These are phyloP conservation scores for Pararge aegeria DNA, from an alignment of 1,140 invertebrate genomes.

Conservation along the genomic window DNA sequence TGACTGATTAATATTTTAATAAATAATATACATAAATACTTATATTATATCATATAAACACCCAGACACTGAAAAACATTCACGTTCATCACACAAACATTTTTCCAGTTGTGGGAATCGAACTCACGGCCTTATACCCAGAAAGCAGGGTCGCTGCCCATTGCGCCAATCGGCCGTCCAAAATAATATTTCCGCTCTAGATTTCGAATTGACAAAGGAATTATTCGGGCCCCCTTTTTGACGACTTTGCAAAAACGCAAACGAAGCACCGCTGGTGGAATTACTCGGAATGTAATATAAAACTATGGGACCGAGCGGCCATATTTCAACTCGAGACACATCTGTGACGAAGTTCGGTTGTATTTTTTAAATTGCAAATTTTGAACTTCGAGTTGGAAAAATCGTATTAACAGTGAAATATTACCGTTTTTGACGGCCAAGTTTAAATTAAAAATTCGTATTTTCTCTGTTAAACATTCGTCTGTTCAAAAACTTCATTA, in stretches of 20 bases:
- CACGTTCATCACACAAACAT: too few species aligned
- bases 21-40: too few species aligned
- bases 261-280: conserved; percentile 10
- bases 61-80: too few species aligned
- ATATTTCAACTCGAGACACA: conserved; percentile 35
- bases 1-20: too few species aligned
- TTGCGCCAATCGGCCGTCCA: too few species aligned
- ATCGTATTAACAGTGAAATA: conserved; percentile 37
- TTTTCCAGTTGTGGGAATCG: too few species aligned
- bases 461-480: too few species aligned
- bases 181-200: too few species aligned
- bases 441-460: conserved; percentile 30
- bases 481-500: too few species aligned
- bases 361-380: conserved; percentile 35
- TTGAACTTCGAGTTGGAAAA: conserved; percentile 32
- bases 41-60: too few species aligned
- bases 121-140: too few species aligned
- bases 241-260: not conserved
- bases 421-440: conserved; percentile 33
- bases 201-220: conserved; percentile 1
- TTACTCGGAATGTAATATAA: conserved; percentile 36
- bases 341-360: conserved; percentile 34
- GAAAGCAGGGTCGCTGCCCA: too few species aligned
- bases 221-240: not conserved
- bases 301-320: conserved; percentile 29